A percentile compares a stretch with the other conserved stretches of the same genome.
Conservation (phyloP, 2,888 invertebrate genomes). For the Spilosoma lubricipeda region DNA sequence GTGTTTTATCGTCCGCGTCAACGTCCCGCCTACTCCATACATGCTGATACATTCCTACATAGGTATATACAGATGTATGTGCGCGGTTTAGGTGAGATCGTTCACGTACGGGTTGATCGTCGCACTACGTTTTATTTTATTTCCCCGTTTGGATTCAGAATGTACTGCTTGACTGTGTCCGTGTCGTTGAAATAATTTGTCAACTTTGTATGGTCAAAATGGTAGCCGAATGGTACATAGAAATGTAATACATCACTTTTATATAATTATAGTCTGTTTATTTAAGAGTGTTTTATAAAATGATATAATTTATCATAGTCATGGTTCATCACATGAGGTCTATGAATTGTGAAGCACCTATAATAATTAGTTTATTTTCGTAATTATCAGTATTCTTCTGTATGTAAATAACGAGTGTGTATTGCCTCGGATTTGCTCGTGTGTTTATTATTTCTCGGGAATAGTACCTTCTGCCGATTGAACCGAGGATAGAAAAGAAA, state of each 20-base stretch:
- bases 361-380: background rate
- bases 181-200: background rate
- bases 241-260: background rate
- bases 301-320: too few species aligned
- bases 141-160: background rate
- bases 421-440: too few species aligned
- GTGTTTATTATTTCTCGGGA: too few species aligned
- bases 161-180: background rate
- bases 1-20: background rate
- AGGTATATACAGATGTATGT: background rate
- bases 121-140: background rate
- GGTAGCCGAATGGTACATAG: background rate
- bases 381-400: background rate
- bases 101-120: background rate
- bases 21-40: background rate
- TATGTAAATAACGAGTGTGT: background rate
- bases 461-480: too few species aligned
- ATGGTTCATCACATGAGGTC: too few species aligned
- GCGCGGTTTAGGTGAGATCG: background rate
- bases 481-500: too few species aligned
- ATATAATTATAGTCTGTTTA: background rate
- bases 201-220: background rate
- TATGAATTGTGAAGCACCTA: too few species aligned
- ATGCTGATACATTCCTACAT: background rate
- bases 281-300: too few species aligned